Evolutionary conservation across 2,888 invertebrate genomes (phyloP).

Genomic region (Linnaemya vulpina): DNA sequence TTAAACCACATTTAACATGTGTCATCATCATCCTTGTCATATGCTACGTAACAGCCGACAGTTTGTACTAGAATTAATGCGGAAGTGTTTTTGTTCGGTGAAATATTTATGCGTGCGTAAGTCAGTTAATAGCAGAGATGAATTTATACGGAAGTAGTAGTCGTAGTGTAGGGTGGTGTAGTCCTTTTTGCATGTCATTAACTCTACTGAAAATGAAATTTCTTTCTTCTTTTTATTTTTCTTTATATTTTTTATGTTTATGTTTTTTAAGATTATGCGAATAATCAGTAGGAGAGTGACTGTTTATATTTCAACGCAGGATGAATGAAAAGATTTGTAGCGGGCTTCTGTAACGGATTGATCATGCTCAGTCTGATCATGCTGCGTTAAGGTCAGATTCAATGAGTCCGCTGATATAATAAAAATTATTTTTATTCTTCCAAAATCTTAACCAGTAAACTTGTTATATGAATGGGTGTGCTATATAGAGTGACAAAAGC

Average conservation of each 20-base stretch:
- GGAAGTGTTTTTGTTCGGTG: slow-evolving; percentile 2
- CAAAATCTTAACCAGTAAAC: not conserved
- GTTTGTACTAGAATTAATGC: slow-evolving; percentile 34
- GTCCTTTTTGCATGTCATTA: slow-evolving; percentile 73
- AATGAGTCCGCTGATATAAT: too few species aligned
- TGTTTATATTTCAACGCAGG: not conserved
- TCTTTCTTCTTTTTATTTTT: slow-evolving; percentile 33
- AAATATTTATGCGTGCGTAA: not conserved
- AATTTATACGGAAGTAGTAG: slow-evolving; percentile 18
- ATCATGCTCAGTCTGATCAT: too few species aligned
- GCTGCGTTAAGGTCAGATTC: too few species aligned
- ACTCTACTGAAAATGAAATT: slow-evolving; percentile 55
- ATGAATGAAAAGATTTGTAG: not conserved
- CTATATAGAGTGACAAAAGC: too few species aligned
- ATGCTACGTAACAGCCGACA: slow-evolving; percentile 52
- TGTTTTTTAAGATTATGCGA: slow-evolving; percentile 35
- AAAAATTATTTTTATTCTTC: not conserved
- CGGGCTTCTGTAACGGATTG: too few species aligned
- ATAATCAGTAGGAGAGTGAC: slow-evolving; percentile 25
- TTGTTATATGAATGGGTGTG: too few species aligned
- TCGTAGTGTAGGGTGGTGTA: slow-evolving; percentile 23
- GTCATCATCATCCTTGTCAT: slow-evolving; percentile 75
- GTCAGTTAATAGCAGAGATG: slow-evolving; percentile 20
- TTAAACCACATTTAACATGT: slow-evolving; percentile 82
- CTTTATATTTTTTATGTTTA: slow-evolving; percentile 62